phyloP scores from a whole-genome alignment of 2,888 invertebrate genomes.

The Noctua fimbriata region DNA sequence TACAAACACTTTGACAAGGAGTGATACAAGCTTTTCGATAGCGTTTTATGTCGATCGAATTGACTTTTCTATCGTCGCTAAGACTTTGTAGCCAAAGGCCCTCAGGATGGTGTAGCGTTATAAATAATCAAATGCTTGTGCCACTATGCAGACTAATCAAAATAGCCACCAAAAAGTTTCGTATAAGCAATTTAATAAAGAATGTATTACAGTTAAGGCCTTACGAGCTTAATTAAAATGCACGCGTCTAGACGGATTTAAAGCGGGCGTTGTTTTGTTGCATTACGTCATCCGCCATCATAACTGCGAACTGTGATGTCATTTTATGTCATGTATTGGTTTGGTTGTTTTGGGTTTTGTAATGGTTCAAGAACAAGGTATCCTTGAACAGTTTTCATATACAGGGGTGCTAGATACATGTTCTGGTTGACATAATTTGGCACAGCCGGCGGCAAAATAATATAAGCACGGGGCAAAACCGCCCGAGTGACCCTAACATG shows the following conservation, averaged over 20 bases:
- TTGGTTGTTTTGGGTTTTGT: constrained; percentile 10
- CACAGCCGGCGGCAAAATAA: background rate
- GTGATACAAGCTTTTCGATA: background rate
- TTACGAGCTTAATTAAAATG: constrained; percentile 52
- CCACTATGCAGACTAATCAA: background rate
- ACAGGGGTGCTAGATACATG: background rate
- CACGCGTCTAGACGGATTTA: constrained; percentile 52
- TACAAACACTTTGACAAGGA: background rate
- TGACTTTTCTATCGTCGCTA: background rate
- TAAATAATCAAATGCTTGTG: background rate
- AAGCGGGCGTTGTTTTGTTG: constrained; percentile 43
- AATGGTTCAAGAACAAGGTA: background rate
- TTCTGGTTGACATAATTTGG: background rate
- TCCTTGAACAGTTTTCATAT: background rate
- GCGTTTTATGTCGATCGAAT: background rate
- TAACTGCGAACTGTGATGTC: constrained; percentile 56
- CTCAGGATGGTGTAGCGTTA: background rate
- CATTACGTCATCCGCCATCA: constrained; percentile 56
- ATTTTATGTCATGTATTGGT: constrained; percentile 40
- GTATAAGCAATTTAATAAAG: constrained; percentile 25
- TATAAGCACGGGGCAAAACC: background rate
- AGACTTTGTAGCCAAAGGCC: background rate
- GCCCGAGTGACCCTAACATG: background rate
- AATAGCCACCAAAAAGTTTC: background rate
- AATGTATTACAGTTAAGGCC: constrained; percentile 32